Percentiles rank a stretch among this genome's conserved stretches.
phyloP scores from a whole-genome alignment of 2,797 vertebrate genomes.

The Diplodus sargus region DNA sequence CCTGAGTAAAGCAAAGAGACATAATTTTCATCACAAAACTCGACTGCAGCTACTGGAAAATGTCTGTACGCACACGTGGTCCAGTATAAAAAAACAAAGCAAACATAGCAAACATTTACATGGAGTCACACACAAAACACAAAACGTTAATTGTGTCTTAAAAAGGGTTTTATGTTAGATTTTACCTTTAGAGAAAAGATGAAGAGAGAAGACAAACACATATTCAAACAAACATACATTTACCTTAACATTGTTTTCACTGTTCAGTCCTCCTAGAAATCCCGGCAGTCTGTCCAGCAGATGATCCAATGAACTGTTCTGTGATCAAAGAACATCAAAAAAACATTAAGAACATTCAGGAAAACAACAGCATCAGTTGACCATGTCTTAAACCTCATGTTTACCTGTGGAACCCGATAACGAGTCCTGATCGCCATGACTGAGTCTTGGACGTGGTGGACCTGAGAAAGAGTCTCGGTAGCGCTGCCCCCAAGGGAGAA shows the following conservation, averaged over 20 bases:
- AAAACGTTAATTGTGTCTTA: neutral
- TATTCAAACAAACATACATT: neutral
- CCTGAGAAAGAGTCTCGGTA: constrained; percentile 71
- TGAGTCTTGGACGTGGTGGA: constrained; percentile 65
- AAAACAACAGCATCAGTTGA: neutral
- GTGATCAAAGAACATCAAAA: constrained; percentile 25
- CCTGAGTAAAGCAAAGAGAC: constrained; percentile 72
- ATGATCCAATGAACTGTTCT: constrained; percentile 86
- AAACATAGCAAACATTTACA: neutral
- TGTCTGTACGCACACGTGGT: too few relatives aligned
- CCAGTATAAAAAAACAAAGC: neutral
- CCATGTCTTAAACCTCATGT: neutral
- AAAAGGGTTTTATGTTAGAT: neutral
- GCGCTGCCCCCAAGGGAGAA: constrained; percentile 88
- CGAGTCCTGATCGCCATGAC: constrained; percentile 77
- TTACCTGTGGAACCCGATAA: constrained; percentile 81
- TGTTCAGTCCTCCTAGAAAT: constrained; percentile 80
- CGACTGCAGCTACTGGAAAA: neutral
- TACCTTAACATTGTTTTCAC: constrained; percentile 89
- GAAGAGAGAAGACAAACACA: neutral
- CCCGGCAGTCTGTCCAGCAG: constrained; percentile 83
- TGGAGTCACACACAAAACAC: neutral
- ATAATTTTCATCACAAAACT: neutral
- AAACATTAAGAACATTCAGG: constrained; percentile 2
- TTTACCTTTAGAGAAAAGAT: neutral